Conservation (phyloP, 2,888 invertebrate genomes). For the Callinectes sapidus region DNA sequence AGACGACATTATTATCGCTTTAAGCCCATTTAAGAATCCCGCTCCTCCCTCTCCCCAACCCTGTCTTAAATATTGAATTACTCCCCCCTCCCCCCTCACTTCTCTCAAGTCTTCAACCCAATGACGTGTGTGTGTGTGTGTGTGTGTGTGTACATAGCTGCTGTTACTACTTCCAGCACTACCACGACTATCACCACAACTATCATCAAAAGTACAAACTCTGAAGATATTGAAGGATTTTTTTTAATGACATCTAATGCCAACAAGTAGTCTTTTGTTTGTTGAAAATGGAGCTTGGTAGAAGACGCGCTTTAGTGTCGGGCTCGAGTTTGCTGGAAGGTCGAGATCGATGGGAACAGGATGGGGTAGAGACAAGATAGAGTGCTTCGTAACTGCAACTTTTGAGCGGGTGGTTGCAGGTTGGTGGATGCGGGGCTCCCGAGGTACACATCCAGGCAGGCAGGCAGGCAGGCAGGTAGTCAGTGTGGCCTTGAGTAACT, state of each 20-base stretch:
- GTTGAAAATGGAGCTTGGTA: neutral
- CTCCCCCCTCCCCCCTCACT: neutral
- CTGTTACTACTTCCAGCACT: neutral
- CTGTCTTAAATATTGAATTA: neutral
- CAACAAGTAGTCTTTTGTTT: too few species aligned
- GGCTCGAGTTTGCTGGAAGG: neutral
- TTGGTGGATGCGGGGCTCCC: neutral
- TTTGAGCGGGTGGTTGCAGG: neutral
- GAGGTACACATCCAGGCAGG: neutral
- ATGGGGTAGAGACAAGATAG: neutral
- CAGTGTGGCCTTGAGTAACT: neutral
- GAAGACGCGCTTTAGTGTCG: neutral
- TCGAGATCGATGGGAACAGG: neutral
- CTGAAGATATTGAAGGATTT: too few species aligned
- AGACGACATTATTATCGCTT: conserved; percentile 28
- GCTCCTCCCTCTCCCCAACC: neutral
- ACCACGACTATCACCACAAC: neutral
- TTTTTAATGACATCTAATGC: too few species aligned
- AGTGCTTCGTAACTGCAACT: neutral
- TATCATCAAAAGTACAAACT: neutral
- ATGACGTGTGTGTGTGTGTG: neutral
- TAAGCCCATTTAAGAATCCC: neutral
- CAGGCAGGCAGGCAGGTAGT: neutral
- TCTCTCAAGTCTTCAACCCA: neutral
- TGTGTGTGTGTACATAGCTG: too few species aligned